These are phyloP conservation scores for Leistus spinibarbis DNA, from an alignment of 2,888 invertebrate species.

Conservation along the genomic window DNA sequence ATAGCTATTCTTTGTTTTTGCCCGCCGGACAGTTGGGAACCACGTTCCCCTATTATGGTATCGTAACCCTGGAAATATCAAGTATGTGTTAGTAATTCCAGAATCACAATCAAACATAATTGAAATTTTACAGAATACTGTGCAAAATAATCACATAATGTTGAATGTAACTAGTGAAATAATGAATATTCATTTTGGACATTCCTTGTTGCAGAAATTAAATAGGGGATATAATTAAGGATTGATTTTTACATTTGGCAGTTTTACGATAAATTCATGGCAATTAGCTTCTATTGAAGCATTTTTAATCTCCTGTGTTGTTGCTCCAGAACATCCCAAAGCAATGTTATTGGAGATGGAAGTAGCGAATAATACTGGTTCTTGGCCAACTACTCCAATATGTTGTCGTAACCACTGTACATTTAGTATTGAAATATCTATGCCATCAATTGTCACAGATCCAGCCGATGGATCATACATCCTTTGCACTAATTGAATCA, in stretches of 20 bases:
- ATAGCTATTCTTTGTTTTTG: slow-evolving; percentile 87
- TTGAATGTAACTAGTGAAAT: too few relatives aligned
- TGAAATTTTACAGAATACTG: too few relatives aligned
- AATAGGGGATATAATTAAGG: too few relatives aligned
- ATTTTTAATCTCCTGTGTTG: slow-evolving; percentile 69
- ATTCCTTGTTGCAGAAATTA: too few relatives aligned
- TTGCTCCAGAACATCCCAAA: slow-evolving; percentile 72
- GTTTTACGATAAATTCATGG: slow-evolving; percentile 74
- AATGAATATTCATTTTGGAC: too few relatives aligned
- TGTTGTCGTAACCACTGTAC: slow-evolving; percentile 75
- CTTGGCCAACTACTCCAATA: slow-evolving; percentile 87
- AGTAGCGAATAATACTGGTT: slow-evolving; percentile 83
- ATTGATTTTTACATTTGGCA: slow-evolving; percentile 67
- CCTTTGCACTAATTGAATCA: slow-evolving; percentile 75
- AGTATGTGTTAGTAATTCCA: too few relatives aligned
- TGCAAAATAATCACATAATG: too few relatives aligned
- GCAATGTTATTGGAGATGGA: slow-evolving; percentile 77
- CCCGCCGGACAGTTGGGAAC: slow-evolving; percentile 81
- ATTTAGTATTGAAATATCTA: slow-evolving; percentile 71
- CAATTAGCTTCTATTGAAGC: slow-evolving; percentile 79
- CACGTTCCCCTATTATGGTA: slow-evolving; percentile 79
- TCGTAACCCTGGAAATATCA: slow-evolving; percentile 70
- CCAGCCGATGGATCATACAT: slow-evolving; percentile 72
- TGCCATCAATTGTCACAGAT: slow-evolving; percentile 64
- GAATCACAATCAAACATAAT: too few relatives aligned